phyloP scores from a whole-genome alignment of 2,113 vertebrate species.

The Dasypus novemcinctus region DNA sequence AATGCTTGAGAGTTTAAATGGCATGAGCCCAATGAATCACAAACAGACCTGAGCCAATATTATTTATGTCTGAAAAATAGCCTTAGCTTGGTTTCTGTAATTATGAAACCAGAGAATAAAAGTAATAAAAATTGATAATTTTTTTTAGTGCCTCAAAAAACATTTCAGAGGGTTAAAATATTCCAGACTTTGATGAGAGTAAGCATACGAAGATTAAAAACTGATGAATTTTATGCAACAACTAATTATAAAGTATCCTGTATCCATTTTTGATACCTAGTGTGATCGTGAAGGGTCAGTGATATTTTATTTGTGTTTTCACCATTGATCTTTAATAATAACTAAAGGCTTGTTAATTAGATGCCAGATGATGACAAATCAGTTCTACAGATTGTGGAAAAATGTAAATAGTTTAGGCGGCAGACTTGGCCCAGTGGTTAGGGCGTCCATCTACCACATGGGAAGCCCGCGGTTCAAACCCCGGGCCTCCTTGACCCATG shows the following conservation, averaged over 20 bases:
- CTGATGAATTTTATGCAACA: constrained; percentile 50
- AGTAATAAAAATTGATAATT: constrained; percentile 25
- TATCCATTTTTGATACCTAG: constrained; percentile 53
- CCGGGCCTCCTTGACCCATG: too few species aligned
- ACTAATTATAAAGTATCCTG: constrained; percentile 61
- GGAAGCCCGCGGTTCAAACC: too few species aligned
- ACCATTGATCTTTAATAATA: constrained; percentile 64
- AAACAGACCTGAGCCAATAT: neutral
- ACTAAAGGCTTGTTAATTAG: constrained; percentile 62
- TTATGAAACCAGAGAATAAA: constrained; percentile 27
- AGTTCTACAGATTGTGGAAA: neutral
- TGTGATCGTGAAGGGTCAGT: constrained; percentile 56
- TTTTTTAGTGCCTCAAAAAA: constrained; percentile 11
- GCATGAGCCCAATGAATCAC: neutral
- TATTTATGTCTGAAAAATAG: constrained; percentile 3
- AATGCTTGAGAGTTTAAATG: neutral
- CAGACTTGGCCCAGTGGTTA: too few species aligned
- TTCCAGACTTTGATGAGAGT: neutral
- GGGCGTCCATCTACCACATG: too few species aligned
- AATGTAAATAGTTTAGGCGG: constrained; percentile 31
- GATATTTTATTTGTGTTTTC: constrained; percentile 69
- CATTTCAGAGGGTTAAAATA: constrained; percentile 36
- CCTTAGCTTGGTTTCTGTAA: neutral
- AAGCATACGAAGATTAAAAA: constrained; percentile 66
- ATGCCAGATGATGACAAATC: constrained; percentile 33